Conservation (phyloP, 1,140 invertebrate genomes). For the Musca domestica region DNA sequence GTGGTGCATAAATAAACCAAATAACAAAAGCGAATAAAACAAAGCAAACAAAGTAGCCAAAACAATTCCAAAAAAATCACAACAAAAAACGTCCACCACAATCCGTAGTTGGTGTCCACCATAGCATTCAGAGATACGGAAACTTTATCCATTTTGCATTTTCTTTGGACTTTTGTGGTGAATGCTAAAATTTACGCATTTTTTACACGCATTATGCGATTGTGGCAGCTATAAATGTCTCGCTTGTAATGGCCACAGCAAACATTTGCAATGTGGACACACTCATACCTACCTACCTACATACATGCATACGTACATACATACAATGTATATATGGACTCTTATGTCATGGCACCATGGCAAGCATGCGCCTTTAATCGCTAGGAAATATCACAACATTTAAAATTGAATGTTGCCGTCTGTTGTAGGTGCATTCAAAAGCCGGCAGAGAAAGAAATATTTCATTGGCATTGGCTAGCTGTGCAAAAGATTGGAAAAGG, state of each 20-base stretch:
- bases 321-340: neutral
- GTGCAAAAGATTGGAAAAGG: no score
- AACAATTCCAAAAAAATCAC: no score
- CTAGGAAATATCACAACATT: neutral
- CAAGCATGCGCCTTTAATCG: conserved; percentile 4
- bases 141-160: no score
- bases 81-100: no score
- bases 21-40: neutral
- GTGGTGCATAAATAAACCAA: neutral
- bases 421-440: conserved; percentile 1
- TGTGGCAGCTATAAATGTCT: neutral
- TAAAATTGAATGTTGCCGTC: neutral
- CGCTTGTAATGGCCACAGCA: no score
- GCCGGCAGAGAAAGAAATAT: no score
- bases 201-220: conserved; percentile 13
- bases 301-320: neutral
- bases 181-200: conserved; percentile 20
- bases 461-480: no score
- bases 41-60: no score
- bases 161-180: neutral
- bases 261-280: no score
- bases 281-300: neutral
- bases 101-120: neutral
- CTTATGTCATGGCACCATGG: neutral
- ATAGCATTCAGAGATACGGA: neutral